Evolutionary conservation across 2,888 invertebrate species (phyloP).

Genomic region (Hecatera dysodea): DNA sequence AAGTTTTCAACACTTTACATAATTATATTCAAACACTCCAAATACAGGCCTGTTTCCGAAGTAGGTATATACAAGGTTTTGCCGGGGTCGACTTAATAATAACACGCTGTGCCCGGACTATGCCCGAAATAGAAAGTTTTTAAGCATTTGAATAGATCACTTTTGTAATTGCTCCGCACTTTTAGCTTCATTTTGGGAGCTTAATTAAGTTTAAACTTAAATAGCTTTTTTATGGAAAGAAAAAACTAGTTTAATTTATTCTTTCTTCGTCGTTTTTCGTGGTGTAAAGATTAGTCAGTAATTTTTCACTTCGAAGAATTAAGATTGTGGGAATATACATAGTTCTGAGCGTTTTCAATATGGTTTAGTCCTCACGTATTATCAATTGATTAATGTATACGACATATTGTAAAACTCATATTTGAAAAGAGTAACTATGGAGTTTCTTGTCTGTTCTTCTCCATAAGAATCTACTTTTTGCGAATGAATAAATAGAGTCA

Average conservation of each 20-base stretch:
- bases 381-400: no score
- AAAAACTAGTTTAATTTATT: constrained; percentile 18
- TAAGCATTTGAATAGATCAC: constrained; percentile 59
- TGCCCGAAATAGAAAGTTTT: constrained; percentile 53
- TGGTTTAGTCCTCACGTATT: no score
- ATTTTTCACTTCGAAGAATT: no score
- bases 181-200: constrained; percentile 40
- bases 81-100: constrained; percentile 68
- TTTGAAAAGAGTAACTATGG: no score
- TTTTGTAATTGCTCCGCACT: constrained; percentile 54
- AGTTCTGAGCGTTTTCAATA: no score
- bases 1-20: no score
- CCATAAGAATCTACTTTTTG: no score
- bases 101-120: constrained; percentile 55
- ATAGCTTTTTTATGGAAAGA: constrained; percentile 13
- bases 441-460: no score
- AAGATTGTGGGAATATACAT: no score
- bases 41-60: constrained; percentile 59
- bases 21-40: neutral
- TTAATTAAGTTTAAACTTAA: constrained; percentile 50
- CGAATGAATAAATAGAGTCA: no score
- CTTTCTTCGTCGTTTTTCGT: neutral
- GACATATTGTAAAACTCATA: no score
- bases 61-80: constrained; percentile 67
- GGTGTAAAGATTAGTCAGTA: neutral